Conservation (phyloP, 2,797 vertebrate species). For the Streptopelia turtur region DNA sequence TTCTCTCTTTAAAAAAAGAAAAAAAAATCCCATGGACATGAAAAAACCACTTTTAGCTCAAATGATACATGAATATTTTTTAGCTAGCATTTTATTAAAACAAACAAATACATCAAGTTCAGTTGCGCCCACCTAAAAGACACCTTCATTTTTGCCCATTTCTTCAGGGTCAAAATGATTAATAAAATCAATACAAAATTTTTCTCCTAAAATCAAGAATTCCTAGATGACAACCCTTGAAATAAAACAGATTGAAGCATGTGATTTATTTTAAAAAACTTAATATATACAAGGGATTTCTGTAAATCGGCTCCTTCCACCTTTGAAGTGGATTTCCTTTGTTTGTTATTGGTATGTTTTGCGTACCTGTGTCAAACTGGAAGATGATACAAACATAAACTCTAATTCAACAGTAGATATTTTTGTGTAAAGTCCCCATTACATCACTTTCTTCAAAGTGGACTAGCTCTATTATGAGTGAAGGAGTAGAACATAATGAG, state of each 20-base stretch:
- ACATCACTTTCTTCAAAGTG: background rate
- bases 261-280: background rate
- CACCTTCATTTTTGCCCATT: background rate
- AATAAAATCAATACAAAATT: background rate
- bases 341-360: background rate
- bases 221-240: background rate
- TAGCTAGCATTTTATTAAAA: background rate
- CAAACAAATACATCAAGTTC: background rate
- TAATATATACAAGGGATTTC: background rate
- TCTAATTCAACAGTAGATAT: background rate
- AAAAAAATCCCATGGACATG: background rate
- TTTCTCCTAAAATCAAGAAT: background rate
- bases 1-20: too few species aligned
- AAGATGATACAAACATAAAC: background rate
- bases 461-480: slow-evolving; percentile 22
- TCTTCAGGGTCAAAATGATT: background rate
- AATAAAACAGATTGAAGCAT: background rate
- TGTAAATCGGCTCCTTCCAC: background rate
- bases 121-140: background rate
- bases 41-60: background rate
- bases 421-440: slow-evolving; percentile 20
- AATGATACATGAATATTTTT: background rate
- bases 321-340: background rate
- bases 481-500: background rate
- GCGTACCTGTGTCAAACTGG: slow-evolving; percentile 11